phyloP scores from a whole-genome alignment of 1,140 invertebrate genomes.

The Camponotus vicinus region DNA sequence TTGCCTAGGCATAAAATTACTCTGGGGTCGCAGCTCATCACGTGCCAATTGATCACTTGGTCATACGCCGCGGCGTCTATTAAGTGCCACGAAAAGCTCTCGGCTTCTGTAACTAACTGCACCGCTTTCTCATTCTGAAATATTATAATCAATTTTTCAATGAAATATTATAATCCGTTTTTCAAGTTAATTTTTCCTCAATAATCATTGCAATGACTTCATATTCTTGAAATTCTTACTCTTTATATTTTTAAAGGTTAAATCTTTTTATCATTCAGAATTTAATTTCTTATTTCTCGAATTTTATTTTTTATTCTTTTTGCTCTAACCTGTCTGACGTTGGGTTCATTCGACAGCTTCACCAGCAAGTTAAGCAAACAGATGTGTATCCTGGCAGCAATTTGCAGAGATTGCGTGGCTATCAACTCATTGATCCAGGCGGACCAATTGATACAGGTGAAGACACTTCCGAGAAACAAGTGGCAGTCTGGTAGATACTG shows the following conservation, averaged over 20 bases:
- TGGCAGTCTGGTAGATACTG: slow-evolving; percentile 91
- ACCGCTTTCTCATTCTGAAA: slow-evolving; percentile 86
- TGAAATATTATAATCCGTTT: slow-evolving; percentile 70
- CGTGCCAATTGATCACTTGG: slow-evolving; percentile 91
- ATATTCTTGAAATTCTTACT: neutral
- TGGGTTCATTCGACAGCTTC: slow-evolving; percentile 91
- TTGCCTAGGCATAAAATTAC: slow-evolving; percentile 88
- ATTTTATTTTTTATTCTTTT: neutral
- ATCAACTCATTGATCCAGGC: slow-evolving; percentile 85
- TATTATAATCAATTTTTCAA: slow-evolving; percentile 6
- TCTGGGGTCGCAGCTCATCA: slow-evolving; percentile 91
- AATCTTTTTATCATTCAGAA: neutral
- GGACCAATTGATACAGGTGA: slow-evolving; percentile 88
- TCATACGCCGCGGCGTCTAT: slow-evolving; percentile 90
- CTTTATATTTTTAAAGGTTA: neutral
- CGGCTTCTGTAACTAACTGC: slow-evolving; percentile 88
- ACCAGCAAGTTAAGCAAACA: slow-evolving; percentile 89
- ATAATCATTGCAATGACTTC: neutral
- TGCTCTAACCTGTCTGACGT: slow-evolving; percentile 87
- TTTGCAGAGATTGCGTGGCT: slow-evolving; percentile 78
- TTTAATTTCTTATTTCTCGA: neutral
- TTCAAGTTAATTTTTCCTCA: slow-evolving; percentile 1
- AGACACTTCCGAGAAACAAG: slow-evolving; percentile 90
- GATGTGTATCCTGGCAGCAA: slow-evolving; percentile 85
- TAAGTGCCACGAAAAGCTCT: slow-evolving; percentile 90